Evolutionary conservation across 1,140 invertebrate genomes (phyloP).

Genomic region (Drosophila neocordata): DNA sequence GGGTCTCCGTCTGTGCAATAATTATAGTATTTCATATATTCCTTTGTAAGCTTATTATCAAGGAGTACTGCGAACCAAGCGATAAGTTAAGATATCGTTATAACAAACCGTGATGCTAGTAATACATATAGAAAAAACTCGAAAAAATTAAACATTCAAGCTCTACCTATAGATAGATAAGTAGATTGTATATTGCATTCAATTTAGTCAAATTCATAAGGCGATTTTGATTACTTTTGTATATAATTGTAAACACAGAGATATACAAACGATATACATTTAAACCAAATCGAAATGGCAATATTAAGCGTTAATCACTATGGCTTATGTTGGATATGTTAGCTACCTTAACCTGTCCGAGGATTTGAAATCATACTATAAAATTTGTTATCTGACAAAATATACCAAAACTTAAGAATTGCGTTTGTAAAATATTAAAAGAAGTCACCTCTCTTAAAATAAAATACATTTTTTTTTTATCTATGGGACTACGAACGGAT

Average conservation of each 20-base stretch:
- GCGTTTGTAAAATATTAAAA: constrained; percentile 14
- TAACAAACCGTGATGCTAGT: constrained; percentile 85
- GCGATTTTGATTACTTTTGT: neutral
- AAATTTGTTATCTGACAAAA: neutral
- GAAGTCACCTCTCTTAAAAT: neutral
- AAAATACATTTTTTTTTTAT: neutral
- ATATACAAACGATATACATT: neutral
- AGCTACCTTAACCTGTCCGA: neutral
- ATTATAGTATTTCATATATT: constrained; percentile 97
- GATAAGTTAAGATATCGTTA: constrained; percentile 87
- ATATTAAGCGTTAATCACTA: neutral
- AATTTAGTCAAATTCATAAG: constrained; percentile 5
- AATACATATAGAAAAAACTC: constrained; percentile 45
- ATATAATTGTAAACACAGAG: neutral
- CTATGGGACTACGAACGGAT: too few relatives aligned
- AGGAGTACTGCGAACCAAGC: constrained; percentile 91
- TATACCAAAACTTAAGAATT: constrained; percentile 2
- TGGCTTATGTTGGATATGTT: neutral
- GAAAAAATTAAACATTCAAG: constrained; percentile 22
- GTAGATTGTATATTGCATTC: constrained; percentile 15
- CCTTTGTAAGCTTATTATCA: constrained; percentile 96
- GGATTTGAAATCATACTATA: neutral
- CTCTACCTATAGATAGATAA: constrained; percentile 19
- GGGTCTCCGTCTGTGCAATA: constrained; percentile 94
- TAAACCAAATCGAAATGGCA: neutral